Evolutionary conservation across 2,113 vertebrate species (phyloP).

Genomic region (Pitta sordida): DNA sequence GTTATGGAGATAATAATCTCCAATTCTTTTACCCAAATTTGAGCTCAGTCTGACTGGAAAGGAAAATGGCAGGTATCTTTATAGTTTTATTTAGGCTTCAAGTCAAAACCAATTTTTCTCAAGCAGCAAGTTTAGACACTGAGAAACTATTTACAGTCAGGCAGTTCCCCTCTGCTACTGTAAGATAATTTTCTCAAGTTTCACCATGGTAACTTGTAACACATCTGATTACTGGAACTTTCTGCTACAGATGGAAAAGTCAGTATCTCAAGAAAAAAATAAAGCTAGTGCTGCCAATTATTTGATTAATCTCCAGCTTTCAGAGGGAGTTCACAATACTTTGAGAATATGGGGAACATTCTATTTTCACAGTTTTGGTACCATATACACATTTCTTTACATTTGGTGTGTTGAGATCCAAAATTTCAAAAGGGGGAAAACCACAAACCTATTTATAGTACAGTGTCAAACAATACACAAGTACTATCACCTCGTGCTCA

Average conservation of each 20-base stretch:
- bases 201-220: conserved; percentile 35
- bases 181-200: conserved; percentile 46
- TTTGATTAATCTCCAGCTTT: not conserved
- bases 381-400: not conserved
- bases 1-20: conserved; percentile 51
- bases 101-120: conserved; percentile 55
- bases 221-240: conserved; percentile 46
- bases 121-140: conserved; percentile 52
- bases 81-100: conserved; percentile 55
- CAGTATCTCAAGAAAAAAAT: not conserved
- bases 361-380: conserved; percentile 1
- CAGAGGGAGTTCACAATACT: not conserved
- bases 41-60: conserved; percentile 48
- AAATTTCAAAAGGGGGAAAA: not conserved
- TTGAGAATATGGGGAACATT: not conserved
- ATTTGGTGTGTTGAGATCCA: not conserved
- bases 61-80: conserved; percentile 51
- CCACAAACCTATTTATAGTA: not conserved
- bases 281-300: conserved; percentile 20
- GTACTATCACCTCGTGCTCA: not conserved
- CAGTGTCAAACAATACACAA: not conserved
- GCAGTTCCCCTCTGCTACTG: conserved; percentile 30
- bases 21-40: conserved; percentile 38
- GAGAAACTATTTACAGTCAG: conserved; percentile 48
- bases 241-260: conserved; percentile 36